Percentiles rank a stretch among this genome's conserved stretches.
phyloP scores from a whole-genome alignment of 2,113 vertebrate species.

The Phodopus roborovskii region DNA sequence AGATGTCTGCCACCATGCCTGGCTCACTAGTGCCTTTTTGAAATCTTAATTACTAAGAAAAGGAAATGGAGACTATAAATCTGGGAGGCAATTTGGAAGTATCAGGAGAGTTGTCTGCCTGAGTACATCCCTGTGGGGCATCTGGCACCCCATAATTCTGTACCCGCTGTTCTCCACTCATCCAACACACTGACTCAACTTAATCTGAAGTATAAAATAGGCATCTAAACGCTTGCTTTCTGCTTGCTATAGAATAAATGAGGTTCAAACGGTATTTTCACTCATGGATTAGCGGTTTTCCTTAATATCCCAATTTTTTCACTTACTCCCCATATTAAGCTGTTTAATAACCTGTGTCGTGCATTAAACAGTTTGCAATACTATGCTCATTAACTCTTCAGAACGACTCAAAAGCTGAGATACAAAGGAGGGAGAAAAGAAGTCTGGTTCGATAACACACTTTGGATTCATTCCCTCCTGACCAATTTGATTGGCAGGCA shows the following conservation, averaged over 20 bases:
- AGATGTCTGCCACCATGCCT: not conserved
- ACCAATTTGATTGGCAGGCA: conserved; percentile 14
- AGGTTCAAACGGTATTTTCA: conserved; percentile 7
- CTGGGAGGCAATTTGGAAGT: not conserved
- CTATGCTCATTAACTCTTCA: not conserved
- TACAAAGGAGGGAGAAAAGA: not conserved
- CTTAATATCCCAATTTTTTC: conserved; percentile 29
- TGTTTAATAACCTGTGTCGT: not conserved
- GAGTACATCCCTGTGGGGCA: not conserved
- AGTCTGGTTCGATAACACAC: not conserved
- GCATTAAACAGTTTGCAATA: conserved; percentile 22
- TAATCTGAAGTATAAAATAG: not conserved
- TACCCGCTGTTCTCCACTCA: not conserved
- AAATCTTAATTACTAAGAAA: conserved; percentile 15
- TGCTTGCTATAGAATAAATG: not conserved
- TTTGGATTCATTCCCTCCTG: not conserved
- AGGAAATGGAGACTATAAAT: not conserved
- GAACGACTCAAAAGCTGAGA: not conserved
- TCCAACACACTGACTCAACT: not conserved
- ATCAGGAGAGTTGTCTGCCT: conserved; percentile 19
- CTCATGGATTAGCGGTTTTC: conserved; percentile 20
- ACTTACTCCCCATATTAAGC: not conserved
- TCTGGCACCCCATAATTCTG: not conserved
- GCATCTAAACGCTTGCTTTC: not conserved
- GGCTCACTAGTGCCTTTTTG: not conserved